Base-by-base conservation (phyloP, 2,888 invertebrate species). In the Vesta saturnalis region DNA sequence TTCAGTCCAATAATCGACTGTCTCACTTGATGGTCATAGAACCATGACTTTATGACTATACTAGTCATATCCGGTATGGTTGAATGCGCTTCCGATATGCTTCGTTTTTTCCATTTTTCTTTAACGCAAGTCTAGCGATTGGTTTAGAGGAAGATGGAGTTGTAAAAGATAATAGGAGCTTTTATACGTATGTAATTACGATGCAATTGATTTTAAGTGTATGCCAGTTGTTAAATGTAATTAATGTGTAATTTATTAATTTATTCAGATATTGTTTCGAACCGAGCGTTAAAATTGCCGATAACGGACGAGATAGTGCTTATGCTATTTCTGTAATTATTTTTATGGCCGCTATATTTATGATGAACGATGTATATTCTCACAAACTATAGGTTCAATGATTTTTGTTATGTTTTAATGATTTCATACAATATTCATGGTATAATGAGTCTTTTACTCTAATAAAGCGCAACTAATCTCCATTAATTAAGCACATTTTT, bases 231-330 rank as follows among this genome's bases (percentile, higher is more conserved):
- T 82, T 78, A 79, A 81, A 73, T 73, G 81, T 83, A 83, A 83
- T 84, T 83, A 84, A 84, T 83, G 83, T 78, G 78, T 84, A 84
- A 84, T 84, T 84, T 84, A 84, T 84, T 84, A 83, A 84, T 83
- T 83, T 83, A 84, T 84, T 83, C 84, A 78, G 82, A 83, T 83
- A 83, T 83, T 83, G 83, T 83, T 83, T 82, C 82, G 82, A 82
- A 78, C 82, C 78, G 78, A 81, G 81, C 81, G 83, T 82, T 82
- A 81, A 82, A 83, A 83, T 83, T 80, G 80, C 81, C 82, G 83
- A 84, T 84, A 84, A 83, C 84, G 82, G 83, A 75, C 80, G 77
- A 82, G 83, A 84, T 84, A 83, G 69, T 70, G 72, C 69, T 61
- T 63, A 61, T 57, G 60, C 63, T 59, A 56, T 70, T 67, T 67